These are phyloP conservation scores for Cyrtorhinus lividipennis DNA, from an alignment of 1,140 invertebrate species.

Conservation along the genomic window DNA sequence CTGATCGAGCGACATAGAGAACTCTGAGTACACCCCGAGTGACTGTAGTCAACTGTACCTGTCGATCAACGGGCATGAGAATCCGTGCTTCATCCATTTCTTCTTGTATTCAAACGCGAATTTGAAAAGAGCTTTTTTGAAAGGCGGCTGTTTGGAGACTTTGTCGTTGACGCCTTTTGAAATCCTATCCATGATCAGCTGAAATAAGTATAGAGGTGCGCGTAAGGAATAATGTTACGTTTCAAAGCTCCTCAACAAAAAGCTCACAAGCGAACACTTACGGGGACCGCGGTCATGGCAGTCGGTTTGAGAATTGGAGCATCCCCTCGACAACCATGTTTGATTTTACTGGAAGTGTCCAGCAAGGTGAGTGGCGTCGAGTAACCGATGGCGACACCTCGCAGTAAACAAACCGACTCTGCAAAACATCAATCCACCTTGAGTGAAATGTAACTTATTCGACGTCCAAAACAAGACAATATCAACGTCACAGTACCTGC, in stretches of 20 bases:
- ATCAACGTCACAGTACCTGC: too few relatives aligned
- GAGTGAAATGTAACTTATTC: too few relatives aligned
- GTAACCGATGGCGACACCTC: slow-evolving; percentile 89
- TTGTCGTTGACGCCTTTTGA: slow-evolving; percentile 91
- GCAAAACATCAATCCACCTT: slow-evolving; percentile 24
- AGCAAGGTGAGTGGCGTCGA: slow-evolving; percentile 90
- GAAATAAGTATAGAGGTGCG: slow-evolving; percentile 30
- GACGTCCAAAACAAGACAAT: too few relatives aligned
- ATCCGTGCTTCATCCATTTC: slow-evolving; percentile 68
- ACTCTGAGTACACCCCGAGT: background rate
- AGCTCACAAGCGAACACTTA: slow-evolving; percentile 39
- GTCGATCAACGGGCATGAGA: slow-evolving; percentile 68
- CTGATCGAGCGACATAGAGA: background rate
- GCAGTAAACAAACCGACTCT: slow-evolving; percentile 40
- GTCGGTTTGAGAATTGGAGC: slow-evolving; percentile 80
- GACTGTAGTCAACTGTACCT: slow-evolving; percentile 32
- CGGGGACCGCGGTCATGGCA: slow-evolving; percentile 87
- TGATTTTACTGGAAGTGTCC: slow-evolving; percentile 90
- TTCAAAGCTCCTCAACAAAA: too few relatives aligned
- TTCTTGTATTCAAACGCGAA: slow-evolving; percentile 86
- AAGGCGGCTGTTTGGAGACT: slow-evolving; percentile 57
- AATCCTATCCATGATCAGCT: slow-evolving; percentile 88
- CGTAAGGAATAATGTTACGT: slow-evolving; percentile 22
- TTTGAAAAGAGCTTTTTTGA: slow-evolving; percentile 68
- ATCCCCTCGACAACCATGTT: slow-evolving; percentile 80